A percentile compares a stretch with the other conserved stretches of the same genome.
phyloP scores from a whole-genome alignment of 2,888 invertebrate species.

The Luffia ferchaultella region DNA sequence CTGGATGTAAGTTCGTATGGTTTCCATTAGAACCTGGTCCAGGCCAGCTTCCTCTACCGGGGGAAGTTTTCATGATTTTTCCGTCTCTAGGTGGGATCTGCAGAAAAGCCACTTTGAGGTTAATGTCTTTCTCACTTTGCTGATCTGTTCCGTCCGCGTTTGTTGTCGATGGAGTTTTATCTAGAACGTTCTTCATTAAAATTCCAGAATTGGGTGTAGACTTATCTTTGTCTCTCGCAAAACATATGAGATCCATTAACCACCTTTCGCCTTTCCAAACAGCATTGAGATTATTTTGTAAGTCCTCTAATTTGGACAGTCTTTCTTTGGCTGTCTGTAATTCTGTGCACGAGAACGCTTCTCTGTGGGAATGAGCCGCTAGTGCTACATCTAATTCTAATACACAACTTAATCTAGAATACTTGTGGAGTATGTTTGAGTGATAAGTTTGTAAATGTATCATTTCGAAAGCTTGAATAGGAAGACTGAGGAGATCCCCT shows the following conservation, averaged over 20 bases:
- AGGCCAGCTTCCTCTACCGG: conserved; percentile 86
- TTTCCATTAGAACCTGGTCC: conserved; percentile 74
- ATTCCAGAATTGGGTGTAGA: conserved; percentile 51
- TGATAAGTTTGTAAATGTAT: conserved; percentile 96
- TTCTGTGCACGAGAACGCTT: conserved; percentile 93
- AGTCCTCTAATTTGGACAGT: conserved; percentile 80
- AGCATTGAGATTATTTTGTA: conserved; percentile 85
- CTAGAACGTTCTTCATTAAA: conserved; percentile 47
- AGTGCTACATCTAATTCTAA: conserved; percentile 91
- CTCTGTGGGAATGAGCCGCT: conserved; percentile 92
- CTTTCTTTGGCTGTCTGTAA: conserved; percentile 86
- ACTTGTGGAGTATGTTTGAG: conserved; percentile 86
- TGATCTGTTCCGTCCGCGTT: conserved; percentile 34
- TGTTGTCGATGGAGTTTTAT: conserved; percentile 34
- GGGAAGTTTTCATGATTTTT: conserved; percentile 78
- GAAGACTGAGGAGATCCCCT: conserved; percentile 86
- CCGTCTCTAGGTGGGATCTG: conserved; percentile 77
- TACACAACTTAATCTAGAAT: conserved; percentile 91
- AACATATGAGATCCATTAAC: conserved; percentile 95
- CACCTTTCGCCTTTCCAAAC: conserved; percentile 96
- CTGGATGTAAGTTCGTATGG: conserved; percentile 65
- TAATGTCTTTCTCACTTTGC: conserved; percentile 52
- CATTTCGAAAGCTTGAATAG: conserved; percentile 94
- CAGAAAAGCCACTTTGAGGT: conserved; percentile 56
- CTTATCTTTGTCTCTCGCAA: conserved; percentile 81